Percentiles rank a stretch among this genome's conserved stretches.
Conservation (phyloP, 2,797 vertebrate genomes). For the Gymnodraco acuticeps region DNA sequence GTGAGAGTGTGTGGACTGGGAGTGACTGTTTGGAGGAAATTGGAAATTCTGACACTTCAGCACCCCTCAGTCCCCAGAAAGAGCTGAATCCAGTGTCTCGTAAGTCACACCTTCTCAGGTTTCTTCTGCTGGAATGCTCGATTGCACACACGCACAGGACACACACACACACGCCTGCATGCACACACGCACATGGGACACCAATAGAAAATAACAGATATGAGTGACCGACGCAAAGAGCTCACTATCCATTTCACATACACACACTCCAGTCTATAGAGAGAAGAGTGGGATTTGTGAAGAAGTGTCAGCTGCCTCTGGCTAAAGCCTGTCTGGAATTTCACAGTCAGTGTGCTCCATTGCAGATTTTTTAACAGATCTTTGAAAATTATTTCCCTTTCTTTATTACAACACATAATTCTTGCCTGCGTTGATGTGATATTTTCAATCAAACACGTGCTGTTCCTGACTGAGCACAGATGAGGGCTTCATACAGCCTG, state of each 20-base stretch:
- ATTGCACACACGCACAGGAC: slow-evolving; percentile 41
- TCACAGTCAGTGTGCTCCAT: slow-evolving; percentile 33
- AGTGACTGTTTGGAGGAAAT: slow-evolving; percentile 74
- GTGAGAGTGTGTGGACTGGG: slow-evolving; percentile 62
- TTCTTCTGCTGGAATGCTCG: slow-evolving; percentile 73
- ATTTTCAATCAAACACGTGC: slow-evolving; percentile 8
- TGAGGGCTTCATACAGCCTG: background rate
- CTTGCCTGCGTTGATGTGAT: background rate
- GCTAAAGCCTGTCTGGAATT: slow-evolving; percentile 40
- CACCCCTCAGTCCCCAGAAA: slow-evolving; percentile 73
- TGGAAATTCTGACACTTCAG: slow-evolving; percentile 79
- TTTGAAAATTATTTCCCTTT: slow-evolving; percentile 39
- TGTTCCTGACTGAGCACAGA: slow-evolving; percentile 6
- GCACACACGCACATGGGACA: slow-evolving; percentile 43
- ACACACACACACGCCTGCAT: slow-evolving; percentile 19
- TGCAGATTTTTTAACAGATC: slow-evolving; percentile 42
- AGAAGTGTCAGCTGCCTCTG: slow-evolving; percentile 61
- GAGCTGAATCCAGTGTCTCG: slow-evolving; percentile 72
- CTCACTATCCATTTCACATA: slow-evolving; percentile 54
- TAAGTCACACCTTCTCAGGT: slow-evolving; percentile 81
- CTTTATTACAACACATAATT: slow-evolving; percentile 34
- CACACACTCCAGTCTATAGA: slow-evolving; percentile 54
- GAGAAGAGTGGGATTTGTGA: slow-evolving; percentile 62
- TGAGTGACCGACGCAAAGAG: slow-evolving; percentile 47
- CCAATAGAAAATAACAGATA: slow-evolving; percentile 63